phyloP scores from a whole-genome alignment of 2,888 invertebrate species.

The Andrena trimmerana region DNA sequence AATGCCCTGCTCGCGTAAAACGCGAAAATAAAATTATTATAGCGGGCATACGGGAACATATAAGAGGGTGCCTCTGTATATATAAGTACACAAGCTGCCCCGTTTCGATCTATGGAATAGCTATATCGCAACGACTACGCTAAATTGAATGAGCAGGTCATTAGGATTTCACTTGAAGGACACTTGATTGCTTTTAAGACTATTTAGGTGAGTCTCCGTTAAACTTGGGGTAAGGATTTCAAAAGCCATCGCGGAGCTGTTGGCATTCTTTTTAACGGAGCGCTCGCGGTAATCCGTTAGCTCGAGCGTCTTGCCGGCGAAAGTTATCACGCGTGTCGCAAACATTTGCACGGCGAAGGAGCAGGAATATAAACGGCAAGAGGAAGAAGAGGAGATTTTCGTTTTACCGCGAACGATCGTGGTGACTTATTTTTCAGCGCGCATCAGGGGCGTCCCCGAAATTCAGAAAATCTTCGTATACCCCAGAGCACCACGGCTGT shows the following conservation, averaged over 20 bases:
- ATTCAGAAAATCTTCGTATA: constrained; percentile 16
- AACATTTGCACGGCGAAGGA: constrained; percentile 23
- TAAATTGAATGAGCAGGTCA: background rate
- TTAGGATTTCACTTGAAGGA: background rate
- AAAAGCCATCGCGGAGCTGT: background rate
- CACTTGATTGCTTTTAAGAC: too few species aligned
- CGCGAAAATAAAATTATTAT: constrained; percentile 12
- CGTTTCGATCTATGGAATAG: background rate
- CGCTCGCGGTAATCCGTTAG: background rate
- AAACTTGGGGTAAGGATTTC: background rate
- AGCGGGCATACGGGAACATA: background rate
- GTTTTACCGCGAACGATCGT: background rate
- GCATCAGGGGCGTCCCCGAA: background rate
- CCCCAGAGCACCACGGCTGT: background rate
- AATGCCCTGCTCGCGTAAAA: background rate
- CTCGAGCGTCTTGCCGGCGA: background rate
- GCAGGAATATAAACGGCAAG: constrained; percentile 10
- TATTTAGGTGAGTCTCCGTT: too few species aligned
- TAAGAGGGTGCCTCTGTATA: background rate
- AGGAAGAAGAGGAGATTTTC: constrained; percentile 12
- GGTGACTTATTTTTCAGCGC: constrained; percentile 20
- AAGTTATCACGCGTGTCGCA: constrained; percentile 8
- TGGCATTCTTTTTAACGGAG: background rate
- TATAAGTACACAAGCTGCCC: background rate
- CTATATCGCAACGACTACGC: too few species aligned